phyloP scores from a whole-genome alignment of 2,113 vertebrate species.

The Melierax canorus region DNA sequence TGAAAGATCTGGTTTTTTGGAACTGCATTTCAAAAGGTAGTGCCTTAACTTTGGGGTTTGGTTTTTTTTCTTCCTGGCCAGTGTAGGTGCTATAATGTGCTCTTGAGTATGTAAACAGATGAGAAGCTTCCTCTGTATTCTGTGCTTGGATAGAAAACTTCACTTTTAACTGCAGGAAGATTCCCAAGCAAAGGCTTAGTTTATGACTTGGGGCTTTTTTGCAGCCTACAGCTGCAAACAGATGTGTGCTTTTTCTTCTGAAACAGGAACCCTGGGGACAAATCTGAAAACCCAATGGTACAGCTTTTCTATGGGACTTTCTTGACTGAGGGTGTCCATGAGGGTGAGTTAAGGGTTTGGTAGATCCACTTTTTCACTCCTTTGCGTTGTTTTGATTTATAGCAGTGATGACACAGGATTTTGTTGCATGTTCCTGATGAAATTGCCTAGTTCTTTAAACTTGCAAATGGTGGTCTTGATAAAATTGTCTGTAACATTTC shows the following conservation, averaged over 20 bases:
- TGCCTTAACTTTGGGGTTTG: background rate
- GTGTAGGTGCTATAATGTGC: background rate
- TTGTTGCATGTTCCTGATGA: background rate
- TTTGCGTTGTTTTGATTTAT: background rate
- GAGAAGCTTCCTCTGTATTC: background rate
- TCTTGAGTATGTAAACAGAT: background rate
- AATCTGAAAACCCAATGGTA: conserved; percentile 94
- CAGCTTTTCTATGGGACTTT: conserved; percentile 96
- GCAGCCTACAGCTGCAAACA: background rate
- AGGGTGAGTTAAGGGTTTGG: conserved; percentile 77
- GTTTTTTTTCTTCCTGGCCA: background rate
- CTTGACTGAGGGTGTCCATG: conserved; percentile 87
- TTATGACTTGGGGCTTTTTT: background rate
- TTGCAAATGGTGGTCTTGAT: too few relatives aligned
- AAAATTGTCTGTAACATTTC: background rate
- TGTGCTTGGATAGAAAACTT: background rate
- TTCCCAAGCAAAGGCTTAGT: background rate
- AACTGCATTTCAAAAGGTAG: background rate
- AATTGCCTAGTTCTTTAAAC: background rate
- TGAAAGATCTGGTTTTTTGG: background rate
- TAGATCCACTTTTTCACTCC: background rate
- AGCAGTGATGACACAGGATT: background rate
- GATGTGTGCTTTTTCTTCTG: background rate
- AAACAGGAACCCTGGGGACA: conserved; percentile 80
- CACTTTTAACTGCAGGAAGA: background rate